Evolutionary conservation across 2,113 vertebrate species (phyloP), one percentile per base, ranked within the genome.

Genomic region (Rhipidura dahli): DNA sequence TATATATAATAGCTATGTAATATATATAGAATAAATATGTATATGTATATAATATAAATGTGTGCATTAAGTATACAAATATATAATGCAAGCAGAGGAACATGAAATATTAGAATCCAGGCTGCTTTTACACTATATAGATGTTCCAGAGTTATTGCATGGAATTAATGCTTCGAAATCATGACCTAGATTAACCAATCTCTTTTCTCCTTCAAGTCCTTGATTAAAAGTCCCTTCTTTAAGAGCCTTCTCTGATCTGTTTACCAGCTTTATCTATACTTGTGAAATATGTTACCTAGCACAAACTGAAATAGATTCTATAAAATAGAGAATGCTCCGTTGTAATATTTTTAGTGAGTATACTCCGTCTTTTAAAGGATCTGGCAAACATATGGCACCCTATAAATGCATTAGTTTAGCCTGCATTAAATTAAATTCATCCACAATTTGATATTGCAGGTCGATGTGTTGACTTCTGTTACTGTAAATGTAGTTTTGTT

Each of bases 371-470:
- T 90, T 28, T 80, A 76, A 70, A 59, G 33, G 76, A 90, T 85
- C 53, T 87, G 82, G 75, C 45, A 93, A 49, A 87, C 69, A 72
- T 83, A 93, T 54, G 61, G 45, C 12, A 71, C 3, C 2, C 33
- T 91, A 82, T 87, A 95, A 93, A 87, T 77, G 33, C 54, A 85
- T 85, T 89, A 82, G 86, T 94, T 94, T 82, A 65, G 13, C 77
- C 69, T 83, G 27, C 50, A 91, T 85, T 71, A 82, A 82, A 93
- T 87, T 87, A 75, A 94, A 93, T 86, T 87, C 15, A 89, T 56
- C n/a, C 33, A 61, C 39, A 91, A 91, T 94, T 90, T 84, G 77
- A 76, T 96, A 72, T 61, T 94, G 45, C 26, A 76, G 65, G 57
- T 93, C 23, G 1, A 72, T 57, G 42, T 69, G 22, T 57, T 94